Base-by-base conservation (phyloP, 2,113 vertebrate genomes). In the Pituophis catenifer region DNA sequence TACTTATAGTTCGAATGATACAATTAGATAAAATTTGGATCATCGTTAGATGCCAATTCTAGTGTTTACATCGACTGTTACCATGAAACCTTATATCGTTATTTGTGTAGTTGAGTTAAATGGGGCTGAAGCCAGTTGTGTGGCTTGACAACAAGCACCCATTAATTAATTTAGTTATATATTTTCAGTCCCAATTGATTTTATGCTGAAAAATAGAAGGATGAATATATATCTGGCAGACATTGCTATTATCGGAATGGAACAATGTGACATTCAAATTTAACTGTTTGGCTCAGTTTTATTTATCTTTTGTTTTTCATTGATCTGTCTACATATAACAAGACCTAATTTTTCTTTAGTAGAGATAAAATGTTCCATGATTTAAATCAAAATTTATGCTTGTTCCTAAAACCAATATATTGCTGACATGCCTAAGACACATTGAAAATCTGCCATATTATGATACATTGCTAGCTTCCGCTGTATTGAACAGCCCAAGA, bases 121-220 rank as follows among this genome's bases (percentile, higher is more conserved):
- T 85, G 5, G 65, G 86, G 33, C 26, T 92, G 52, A 57, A 58
- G 65, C 54, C 88, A 89, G 88, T 89, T 75, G 24, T 89, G 65
- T 55, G 38, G 93, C 87, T 89, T 95, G 29, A 65, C 92, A 54
- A 58, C 54, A 95, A 93, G 62, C 91, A 48, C 23, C n/a, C 13
- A 70, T 57, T 33, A 93, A 94, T 96, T 54, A 88, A 94, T 81
- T 91, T 94, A 94, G 9, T 88, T 89, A 59, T 48, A 86, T 81
- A 90, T 95, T 0, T 0, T 95, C 92, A 94, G 70, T 90, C 59
- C 58, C 88, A 88, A 50, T 57, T 95, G 90, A 54, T n/a, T 90
- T 91, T 44, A 70, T 55, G 38, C 0, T 0, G 85, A 50, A 94
- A 91, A 70, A 75, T 53, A 55, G 33, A 24, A 48, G 85, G 59